Evolutionary conservation across 2,113 vertebrate species (phyloP).

Genomic region (Colossoma macropomum): DNA sequence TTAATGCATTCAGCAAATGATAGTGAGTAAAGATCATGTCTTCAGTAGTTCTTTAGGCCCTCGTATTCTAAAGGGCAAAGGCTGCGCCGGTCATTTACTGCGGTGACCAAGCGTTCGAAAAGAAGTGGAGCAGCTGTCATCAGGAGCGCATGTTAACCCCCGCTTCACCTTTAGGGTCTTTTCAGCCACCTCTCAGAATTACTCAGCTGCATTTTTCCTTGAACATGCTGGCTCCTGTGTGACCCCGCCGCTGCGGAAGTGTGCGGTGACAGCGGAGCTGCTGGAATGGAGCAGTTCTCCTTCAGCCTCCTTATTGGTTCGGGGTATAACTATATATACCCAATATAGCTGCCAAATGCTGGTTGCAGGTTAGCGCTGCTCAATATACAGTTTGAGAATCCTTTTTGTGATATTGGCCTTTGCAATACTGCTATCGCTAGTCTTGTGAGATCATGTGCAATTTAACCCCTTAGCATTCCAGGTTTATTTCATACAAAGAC

Average conservation of each 20-base stretch:
- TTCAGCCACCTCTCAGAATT: slow-evolving; percentile 27
- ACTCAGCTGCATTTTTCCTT: slow-evolving; percentile 31
- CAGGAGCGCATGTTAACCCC: slow-evolving; percentile 41
- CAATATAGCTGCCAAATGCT: too few species aligned
- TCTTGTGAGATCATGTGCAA: too few species aligned
- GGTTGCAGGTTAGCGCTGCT: too few species aligned
- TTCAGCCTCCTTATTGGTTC: not conserved
- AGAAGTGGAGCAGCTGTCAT: slow-evolving; percentile 48
- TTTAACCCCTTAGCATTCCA: too few species aligned
- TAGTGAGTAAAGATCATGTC: not conserved
- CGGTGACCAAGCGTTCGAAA: slow-evolving; percentile 36
- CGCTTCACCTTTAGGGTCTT: slow-evolving; percentile 22
- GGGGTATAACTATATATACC: too few species aligned
- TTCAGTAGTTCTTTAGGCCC: not conserved
- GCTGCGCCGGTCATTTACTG: not conserved
- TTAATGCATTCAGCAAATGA: not conserved
- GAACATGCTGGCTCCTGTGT: slow-evolving; percentile 7
- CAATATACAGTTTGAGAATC: too few species aligned
- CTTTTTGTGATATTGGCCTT: too few species aligned
- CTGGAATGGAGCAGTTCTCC: not conserved
- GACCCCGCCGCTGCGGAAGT: not conserved
- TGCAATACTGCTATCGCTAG: too few species aligned
- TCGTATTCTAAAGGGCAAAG: not conserved
- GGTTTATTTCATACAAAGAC: too few species aligned
- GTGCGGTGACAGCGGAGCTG: not conserved